Evolutionary conservation across 2,113 vertebrate genomes (phyloP).

Genomic region (Pardalotus punctatus): DNA sequence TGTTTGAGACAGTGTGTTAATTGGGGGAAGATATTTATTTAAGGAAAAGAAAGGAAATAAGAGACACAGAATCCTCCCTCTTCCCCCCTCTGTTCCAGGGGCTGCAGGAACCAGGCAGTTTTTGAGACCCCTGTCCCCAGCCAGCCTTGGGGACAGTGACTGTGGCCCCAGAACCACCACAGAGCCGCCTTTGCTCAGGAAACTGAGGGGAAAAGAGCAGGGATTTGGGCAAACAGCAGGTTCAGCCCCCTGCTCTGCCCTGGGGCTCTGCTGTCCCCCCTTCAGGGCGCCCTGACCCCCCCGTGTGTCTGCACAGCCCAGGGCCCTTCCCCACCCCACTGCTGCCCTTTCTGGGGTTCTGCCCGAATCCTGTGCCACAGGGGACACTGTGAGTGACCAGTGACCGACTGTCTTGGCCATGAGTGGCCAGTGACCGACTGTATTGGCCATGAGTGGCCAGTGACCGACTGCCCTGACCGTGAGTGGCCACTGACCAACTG

Average conservation of each 20-base stretch:
- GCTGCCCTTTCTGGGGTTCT: not conserved
- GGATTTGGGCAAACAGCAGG: not conserved
- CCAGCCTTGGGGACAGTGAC: not conserved
- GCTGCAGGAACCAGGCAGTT: not conserved
- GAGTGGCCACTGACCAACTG: too few relatives aligned
- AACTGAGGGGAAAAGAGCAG: not conserved
- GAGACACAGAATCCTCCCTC: too few relatives aligned
- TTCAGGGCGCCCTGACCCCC: not conserved
- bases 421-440: too few relatives aligned
- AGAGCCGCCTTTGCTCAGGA: not conserved
- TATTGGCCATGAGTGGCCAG: too few relatives aligned
- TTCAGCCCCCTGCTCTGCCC: not conserved
- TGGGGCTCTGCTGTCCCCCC: not conserved
- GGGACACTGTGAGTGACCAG: too few relatives aligned
- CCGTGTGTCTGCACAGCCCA: rapidly evolving
- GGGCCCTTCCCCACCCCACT: not conserved
- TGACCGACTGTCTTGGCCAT: too few relatives aligned
- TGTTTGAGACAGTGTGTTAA: not conserved
- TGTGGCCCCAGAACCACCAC: not conserved
- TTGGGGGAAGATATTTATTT: not conserved
- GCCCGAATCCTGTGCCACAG: rapidly evolving
- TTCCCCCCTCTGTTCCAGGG: not conserved
- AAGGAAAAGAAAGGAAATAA: not conserved
- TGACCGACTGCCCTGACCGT: too few relatives aligned
- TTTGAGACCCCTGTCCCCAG: not conserved